Percentiles rank a stretch among this genome's conserved stretches.
These are phyloP conservation scores for Morone saxatilis DNA, from an alignment of 2,113 vertebrate species.

Conservation along the genomic window DNA sequence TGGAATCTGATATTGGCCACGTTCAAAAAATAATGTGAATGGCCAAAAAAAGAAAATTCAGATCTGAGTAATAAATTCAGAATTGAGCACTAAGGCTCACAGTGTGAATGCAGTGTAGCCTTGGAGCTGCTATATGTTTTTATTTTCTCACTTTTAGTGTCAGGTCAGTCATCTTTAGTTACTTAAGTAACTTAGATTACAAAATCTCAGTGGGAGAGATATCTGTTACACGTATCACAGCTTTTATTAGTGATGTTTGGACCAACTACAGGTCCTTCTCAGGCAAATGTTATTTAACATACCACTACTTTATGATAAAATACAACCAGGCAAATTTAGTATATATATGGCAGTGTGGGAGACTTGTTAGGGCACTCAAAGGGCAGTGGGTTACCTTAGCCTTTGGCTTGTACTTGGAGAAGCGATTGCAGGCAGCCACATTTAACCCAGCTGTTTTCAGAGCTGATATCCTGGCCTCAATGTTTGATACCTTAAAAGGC, in stretches of 20 bases:
- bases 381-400: constrained; percentile 70
- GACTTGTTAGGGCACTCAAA: background rate
- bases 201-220: background rate
- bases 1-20: too few species aligned
- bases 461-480: constrained; percentile 96
- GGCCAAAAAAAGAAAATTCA: too few species aligned
- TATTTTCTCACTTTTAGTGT: background rate
- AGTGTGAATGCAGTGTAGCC: too few species aligned
- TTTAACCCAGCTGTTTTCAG: constrained; percentile 95
- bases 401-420: constrained; percentile 85
- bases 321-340: background rate
- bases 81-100: too few species aligned
- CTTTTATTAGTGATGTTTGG: background rate
- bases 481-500: constrained; percentile 92
- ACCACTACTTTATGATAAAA: background rate
- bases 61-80: too few species aligned
- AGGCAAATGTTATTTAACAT: background rate
- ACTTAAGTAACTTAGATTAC: background rate
- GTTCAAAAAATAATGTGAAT: too few species aligned
- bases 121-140: background rate
- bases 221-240: background rate
- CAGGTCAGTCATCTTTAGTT: background rate
- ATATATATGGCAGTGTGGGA: too few species aligned
- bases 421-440: constrained; percentile 89
- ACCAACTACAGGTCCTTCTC: background rate